Conservation (phyloP, 1,140 invertebrate species). For the Rhopalosiphum padi region DNA sequence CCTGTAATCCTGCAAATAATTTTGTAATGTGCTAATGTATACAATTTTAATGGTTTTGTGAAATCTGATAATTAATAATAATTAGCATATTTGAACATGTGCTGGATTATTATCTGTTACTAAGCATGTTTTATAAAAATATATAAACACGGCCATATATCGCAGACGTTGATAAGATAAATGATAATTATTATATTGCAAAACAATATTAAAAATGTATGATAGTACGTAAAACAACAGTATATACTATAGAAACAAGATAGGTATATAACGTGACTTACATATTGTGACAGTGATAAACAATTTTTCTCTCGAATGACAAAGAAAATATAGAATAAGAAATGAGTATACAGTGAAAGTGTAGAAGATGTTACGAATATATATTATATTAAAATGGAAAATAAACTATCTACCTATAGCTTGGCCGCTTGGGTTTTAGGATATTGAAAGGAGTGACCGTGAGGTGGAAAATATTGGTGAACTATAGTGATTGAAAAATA, state of each 20-base stretch:
- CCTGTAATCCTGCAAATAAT: not conserved
- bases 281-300: slow-evolving; percentile 13
- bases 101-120: not conserved
- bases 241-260: not conserved
- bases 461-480: not conserved
- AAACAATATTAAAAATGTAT: not conserved
- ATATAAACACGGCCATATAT: not conserved
- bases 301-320: not conserved
- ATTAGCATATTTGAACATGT: not conserved
- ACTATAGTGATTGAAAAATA: not conserved
- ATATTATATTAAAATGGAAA: not conserved
- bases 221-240: not conserved
- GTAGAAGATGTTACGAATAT: slow-evolving; percentile 13
- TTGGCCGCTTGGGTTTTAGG: not conserved
- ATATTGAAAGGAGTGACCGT: slow-evolving; percentile 8
- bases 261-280: not conserved
- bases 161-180: not conserved
- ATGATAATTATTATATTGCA: not conserved
- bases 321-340: slow-evolving; percentile 26
- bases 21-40: not conserved
- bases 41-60: not conserved
- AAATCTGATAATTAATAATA: not conserved
- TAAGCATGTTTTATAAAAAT: not conserved
- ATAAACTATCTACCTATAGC: not conserved
- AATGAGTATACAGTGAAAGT: not conserved